Evolutionary conservation across 23 tunicate genomes (phyloP).

Genomic region (Trididemnum nubilum): DNA sequence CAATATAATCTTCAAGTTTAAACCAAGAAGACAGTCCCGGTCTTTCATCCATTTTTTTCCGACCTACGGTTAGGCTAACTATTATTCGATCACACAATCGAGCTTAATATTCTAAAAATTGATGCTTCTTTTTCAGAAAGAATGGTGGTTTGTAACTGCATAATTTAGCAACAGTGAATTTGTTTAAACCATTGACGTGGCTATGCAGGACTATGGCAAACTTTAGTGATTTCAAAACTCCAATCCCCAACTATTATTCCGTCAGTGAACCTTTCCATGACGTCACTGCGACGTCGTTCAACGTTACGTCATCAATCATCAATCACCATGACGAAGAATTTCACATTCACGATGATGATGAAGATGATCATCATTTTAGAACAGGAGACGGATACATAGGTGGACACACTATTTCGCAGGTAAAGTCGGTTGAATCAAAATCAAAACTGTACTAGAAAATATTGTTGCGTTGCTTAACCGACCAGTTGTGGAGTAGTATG

Average conservation of each 20-base stretch:
- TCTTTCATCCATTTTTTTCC: too few relatives aligned
- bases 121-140: neutral
- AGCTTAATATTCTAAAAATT: neutral
- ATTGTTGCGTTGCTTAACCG: too few relatives aligned
- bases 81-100: neutral
- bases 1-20: too few relatives aligned
- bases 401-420: conserved; percentile 21
- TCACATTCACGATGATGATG: neutral
- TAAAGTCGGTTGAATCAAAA: neutral
- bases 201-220: neutral
- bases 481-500: too few relatives aligned
- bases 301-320: neutral
- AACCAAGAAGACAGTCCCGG: too few relatives aligned
- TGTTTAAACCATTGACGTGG: too few relatives aligned
- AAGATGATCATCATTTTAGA: conserved; percentile 6
- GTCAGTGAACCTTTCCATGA: neutral
- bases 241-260: neutral
- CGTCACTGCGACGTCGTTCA: neutral
- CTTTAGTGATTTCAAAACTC: neutral
- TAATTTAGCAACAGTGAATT: too few relatives aligned
- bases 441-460: too few relatives aligned
- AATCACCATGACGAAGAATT: neutral
- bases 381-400: conserved; percentile 4
- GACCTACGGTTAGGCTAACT: too few relatives aligned
- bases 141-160: too few relatives aligned